Evolutionary conservation across 1,140 invertebrate species (phyloP).

Genomic region (Cecropterus lyciades): DNA sequence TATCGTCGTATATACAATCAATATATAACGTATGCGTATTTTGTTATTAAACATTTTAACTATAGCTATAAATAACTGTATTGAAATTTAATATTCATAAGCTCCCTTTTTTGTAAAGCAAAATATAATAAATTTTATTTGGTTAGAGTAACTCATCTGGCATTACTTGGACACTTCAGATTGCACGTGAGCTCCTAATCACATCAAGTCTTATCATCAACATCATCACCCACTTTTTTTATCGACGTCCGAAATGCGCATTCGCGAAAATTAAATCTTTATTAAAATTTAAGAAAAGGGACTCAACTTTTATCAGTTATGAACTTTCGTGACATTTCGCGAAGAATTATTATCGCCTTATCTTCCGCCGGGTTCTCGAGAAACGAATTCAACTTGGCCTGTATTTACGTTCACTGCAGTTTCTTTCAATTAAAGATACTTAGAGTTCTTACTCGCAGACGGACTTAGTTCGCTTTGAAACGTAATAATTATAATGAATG

Average conservation of each 20-base stretch:
- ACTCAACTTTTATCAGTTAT: conserved; percentile 81
- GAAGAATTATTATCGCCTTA: conserved; percentile 81
- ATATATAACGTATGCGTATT: too few relatives aligned
- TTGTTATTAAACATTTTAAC: too few relatives aligned
- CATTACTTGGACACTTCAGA: background rate
- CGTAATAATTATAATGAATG: conserved; percentile 40
- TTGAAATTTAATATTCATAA: too few relatives aligned
- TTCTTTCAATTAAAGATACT: conserved; percentile 70
- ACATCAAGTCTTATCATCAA: conserved; percentile 30
- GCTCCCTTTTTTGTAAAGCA: too few relatives aligned
- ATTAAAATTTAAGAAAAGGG: conserved; percentile 80
- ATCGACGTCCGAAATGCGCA: conserved; percentile 46
- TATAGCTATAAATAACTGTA: too few relatives aligned
- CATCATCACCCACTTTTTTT: conserved; percentile 36
- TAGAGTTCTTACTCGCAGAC: conserved; percentile 35
- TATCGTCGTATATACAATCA: too few relatives aligned
- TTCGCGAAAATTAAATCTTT: conserved; percentile 76
- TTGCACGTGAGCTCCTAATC: conserved; percentile 7
- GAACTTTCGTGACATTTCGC: conserved; percentile 79
- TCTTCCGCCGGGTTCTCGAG: conserved; percentile 59
- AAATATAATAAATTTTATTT: too few relatives aligned
- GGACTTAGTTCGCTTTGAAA: conserved; percentile 21
- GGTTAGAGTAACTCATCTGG: too few relatives aligned
- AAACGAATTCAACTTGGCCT: conserved; percentile 61
- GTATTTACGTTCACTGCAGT: conserved; percentile 64